Percentiles rank a stretch among this genome's conserved stretches.
Evolutionary conservation across 2,888 invertebrate genomes (phyloP).

Genomic region (Nasonia oneida): DNA sequence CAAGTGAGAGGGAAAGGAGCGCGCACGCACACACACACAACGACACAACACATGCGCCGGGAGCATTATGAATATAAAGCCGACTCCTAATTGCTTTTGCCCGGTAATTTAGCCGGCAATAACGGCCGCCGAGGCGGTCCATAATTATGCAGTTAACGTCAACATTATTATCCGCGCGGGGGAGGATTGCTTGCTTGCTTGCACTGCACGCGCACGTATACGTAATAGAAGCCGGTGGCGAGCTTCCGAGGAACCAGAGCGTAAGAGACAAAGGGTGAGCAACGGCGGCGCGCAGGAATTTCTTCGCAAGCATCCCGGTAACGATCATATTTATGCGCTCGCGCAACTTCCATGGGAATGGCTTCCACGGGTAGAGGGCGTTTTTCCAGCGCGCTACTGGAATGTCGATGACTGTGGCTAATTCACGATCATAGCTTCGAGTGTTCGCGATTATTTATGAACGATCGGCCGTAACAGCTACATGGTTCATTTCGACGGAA

Average conservation of each 20-base stretch:
- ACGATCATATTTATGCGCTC: slow-evolving; percentile 41
- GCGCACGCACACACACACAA: too few relatives aligned
- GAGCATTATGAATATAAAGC: slow-evolving; percentile 73
- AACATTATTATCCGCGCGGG: slow-evolving; percentile 74
- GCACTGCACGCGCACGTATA: slow-evolving; percentile 22
- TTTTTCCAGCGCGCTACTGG: background rate
- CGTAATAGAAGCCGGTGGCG: slow-evolving; percentile 1
- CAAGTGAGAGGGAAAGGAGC: slow-evolving; percentile 32
- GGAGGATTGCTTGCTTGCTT: background rate
- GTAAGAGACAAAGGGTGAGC: slow-evolving; percentile 15
- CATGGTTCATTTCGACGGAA: slow-evolving; percentile 32
- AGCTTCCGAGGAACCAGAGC: slow-evolving; percentile 14
- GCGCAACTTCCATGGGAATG: background rate
- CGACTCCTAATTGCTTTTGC: slow-evolving; percentile 73
- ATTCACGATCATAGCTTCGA: background rate
- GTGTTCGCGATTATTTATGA: slow-evolving; percentile 26
- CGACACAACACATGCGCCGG: slow-evolving; percentile 18
- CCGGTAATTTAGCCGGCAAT: slow-evolving; percentile 75
- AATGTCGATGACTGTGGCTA: background rate
- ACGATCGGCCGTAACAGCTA: background rate
- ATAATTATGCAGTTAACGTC: slow-evolving; percentile 77
- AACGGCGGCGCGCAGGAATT: slow-evolving; percentile 25
- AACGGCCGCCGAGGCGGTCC: slow-evolving; percentile 74
- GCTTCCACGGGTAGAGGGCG: background rate
- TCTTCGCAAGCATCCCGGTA: slow-evolving; percentile 12